These are phyloP conservation scores for Amblyjoppa proteus DNA, from an alignment of 2,888 invertebrate species.

Conservation along the genomic window DNA sequence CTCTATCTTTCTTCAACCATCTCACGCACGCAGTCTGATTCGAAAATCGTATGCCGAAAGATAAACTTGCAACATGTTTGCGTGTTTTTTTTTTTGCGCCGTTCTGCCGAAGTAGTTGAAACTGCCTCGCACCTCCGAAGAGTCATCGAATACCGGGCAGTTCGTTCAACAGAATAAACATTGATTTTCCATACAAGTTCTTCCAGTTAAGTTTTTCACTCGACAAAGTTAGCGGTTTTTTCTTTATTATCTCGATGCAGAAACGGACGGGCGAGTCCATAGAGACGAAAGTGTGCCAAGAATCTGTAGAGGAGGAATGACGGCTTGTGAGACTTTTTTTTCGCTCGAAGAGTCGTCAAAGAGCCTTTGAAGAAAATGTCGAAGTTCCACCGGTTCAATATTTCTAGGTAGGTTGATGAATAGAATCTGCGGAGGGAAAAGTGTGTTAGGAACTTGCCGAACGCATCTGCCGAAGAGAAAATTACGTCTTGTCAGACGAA, in stretches of 20 bases:
- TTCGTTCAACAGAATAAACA: background rate
- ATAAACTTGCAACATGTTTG: background rate
- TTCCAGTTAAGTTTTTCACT: background rate
- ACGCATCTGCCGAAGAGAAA: background rate
- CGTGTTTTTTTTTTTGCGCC: too few relatives aligned
- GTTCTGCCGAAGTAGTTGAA: too few relatives aligned
- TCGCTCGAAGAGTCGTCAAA: background rate
- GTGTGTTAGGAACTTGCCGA: background rate
- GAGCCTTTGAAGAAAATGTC: background rate
- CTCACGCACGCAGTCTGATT: background rate
- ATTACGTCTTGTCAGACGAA: background rate
- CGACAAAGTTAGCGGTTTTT: background rate
- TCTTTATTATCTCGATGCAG: background rate
- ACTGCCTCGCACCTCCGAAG: background rate
- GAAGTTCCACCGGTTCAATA: background rate
- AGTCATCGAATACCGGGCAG: background rate
- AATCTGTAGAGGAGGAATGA: background rate
- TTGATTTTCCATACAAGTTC: background rate
- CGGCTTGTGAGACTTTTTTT: background rate
- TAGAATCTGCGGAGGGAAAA: background rate
- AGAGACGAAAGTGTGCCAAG: background rate
- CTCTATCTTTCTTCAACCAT: slow-evolving; percentile 15
- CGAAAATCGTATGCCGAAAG: background rate
- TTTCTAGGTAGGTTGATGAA: background rate
- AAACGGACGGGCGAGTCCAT: background rate